Conservation (phyloP, 2,113 vertebrate species). For the Nerophis ophidion region DNA sequence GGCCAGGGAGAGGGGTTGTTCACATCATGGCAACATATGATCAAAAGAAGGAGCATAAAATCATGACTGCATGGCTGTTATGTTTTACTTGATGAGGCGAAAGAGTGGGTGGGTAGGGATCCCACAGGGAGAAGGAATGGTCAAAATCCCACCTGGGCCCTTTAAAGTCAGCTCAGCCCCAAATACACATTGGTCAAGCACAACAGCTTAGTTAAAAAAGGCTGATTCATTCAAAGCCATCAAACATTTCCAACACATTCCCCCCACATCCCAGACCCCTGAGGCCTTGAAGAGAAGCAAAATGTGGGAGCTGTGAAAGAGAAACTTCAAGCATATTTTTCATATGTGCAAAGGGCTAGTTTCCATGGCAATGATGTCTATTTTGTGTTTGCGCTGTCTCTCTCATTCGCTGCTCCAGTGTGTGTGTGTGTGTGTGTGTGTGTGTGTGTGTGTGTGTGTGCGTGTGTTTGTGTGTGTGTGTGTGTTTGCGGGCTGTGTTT, state of each 20-base stretch:
- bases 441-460: no score
- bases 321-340: constrained; percentile 29
- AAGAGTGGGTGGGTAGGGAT: constrained; percentile 26
- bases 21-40: constrained; percentile 46
- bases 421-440: no score
- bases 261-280: constrained; percentile 40
- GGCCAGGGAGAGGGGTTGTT: constrained; percentile 23
- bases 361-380: constrained; percentile 57
- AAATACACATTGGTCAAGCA: constrained; percentile 32
- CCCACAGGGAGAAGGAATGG: constrained; percentile 1
- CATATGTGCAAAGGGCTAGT: constrained; percentile 43
- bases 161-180: constrained; percentile 23
- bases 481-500: constrained; percentile 50
- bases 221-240: constrained; percentile 38
- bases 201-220: constrained; percentile 28
- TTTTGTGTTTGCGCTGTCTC: constrained; percentile 24
- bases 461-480: no score
- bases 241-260: constrained; percentile 31
- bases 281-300: constrained; percentile 39
- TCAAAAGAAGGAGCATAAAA: constrained; percentile 56
- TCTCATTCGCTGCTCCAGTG: not conserved
- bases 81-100: constrained; percentile 57
- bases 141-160: constrained; percentile 1
- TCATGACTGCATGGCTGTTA: constrained; percentile 51
- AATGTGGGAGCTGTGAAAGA: constrained; percentile 49